A percentile compares a stretch with the other conserved stretches of the same genome.
Evolutionary conservation across 2,113 vertebrate species (phyloP).

Genomic region (Thunnus maccoyii): DNA sequence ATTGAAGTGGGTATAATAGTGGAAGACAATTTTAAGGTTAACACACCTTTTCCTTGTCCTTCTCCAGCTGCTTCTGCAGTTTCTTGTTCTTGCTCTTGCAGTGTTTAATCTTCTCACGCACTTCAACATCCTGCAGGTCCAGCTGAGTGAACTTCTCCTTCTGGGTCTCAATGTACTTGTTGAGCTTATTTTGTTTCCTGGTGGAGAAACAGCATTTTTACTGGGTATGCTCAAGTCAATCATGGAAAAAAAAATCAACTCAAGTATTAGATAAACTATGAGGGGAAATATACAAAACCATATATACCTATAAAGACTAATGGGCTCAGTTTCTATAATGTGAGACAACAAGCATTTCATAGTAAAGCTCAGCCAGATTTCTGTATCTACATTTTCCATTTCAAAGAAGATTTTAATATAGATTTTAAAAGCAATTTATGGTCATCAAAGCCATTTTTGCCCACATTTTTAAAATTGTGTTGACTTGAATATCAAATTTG

Average conservation of each 20-base stretch:
- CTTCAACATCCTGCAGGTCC: constrained; percentile 95
- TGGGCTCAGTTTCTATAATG: not conserved
- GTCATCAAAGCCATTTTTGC: not conserved
- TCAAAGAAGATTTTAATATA: not conserved
- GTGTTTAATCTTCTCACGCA: constrained; percentile 95
- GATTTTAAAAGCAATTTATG: not conserved
- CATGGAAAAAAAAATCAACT: not conserved
- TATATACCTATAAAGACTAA: constrained; percentile 1
- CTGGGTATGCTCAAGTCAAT: constrained; percentile 3
- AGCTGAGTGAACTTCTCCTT: constrained; percentile 95
- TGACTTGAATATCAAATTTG: not conserved
- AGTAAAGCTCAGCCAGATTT: constrained; percentile 9
- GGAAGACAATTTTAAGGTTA: constrained; percentile 20
- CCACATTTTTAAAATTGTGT: not conserved
- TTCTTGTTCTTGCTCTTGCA: constrained; percentile 92
- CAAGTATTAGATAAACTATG: constrained; percentile 3
- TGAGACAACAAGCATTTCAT: not conserved
- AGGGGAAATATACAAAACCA: constrained; percentile 5
- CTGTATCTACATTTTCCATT: not conserved
- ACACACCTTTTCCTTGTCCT: constrained; percentile 95
- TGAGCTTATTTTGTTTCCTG: constrained; percentile 92
- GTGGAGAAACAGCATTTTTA: constrained; percentile 49
- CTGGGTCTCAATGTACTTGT: constrained; percentile 89
- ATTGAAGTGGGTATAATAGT: not conserved
- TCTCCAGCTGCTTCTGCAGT: constrained; percentile 93